A percentile compares a stretch with the other conserved stretches of the same genome.
Evolutionary conservation across 2,888 invertebrate genomes (phyloP).

Genomic region (Therioaphis trifolii): DNA sequence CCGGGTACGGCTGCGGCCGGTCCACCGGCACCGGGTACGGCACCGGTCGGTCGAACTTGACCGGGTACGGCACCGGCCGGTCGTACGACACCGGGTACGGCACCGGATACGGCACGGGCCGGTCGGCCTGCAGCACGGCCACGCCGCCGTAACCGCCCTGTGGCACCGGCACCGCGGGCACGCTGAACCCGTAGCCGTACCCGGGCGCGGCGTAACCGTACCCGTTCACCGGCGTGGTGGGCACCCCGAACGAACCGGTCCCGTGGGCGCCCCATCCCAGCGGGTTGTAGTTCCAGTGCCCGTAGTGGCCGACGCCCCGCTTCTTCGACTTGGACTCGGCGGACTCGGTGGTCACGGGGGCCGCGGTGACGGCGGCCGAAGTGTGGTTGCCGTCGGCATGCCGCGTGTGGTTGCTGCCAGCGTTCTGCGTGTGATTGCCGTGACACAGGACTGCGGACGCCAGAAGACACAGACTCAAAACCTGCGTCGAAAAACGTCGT

Average conservation of each 20-base stretch:
- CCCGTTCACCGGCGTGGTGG: constrained; percentile 38
- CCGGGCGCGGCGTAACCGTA: too few species aligned
- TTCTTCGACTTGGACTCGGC: constrained; percentile 21
- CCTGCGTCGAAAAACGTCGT: too few species aligned
- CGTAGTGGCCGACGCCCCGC: constrained; percentile 35
- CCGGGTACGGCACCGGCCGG: constrained; percentile 43
- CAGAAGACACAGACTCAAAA: constrained; percentile 17
- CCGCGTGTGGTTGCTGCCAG: not conserved
- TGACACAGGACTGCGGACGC: not conserved
- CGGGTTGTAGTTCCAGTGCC: constrained; percentile 24
- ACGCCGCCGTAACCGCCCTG: not conserved
- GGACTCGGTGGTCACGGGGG: too few species aligned
- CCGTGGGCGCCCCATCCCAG: constrained; percentile 41
- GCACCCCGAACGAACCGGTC: constrained; percentile 40
- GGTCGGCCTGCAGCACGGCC: constrained; percentile 22
- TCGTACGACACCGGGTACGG: constrained; percentile 40
- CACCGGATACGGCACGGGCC: constrained; percentile 47
- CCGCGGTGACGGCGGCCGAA: too few species aligned
- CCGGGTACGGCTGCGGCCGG: constrained; percentile 39
- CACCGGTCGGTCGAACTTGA: constrained; percentile 12
- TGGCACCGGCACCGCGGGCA: constrained; percentile 8
- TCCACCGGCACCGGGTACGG: constrained; percentile 51
- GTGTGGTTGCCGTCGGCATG: not conserved
- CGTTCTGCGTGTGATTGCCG: not conserved
- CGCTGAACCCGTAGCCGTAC: constrained; percentile 25